Base-by-base conservation (phyloP, 2,888 invertebrate species). In the Dynastes grantii region DNA sequence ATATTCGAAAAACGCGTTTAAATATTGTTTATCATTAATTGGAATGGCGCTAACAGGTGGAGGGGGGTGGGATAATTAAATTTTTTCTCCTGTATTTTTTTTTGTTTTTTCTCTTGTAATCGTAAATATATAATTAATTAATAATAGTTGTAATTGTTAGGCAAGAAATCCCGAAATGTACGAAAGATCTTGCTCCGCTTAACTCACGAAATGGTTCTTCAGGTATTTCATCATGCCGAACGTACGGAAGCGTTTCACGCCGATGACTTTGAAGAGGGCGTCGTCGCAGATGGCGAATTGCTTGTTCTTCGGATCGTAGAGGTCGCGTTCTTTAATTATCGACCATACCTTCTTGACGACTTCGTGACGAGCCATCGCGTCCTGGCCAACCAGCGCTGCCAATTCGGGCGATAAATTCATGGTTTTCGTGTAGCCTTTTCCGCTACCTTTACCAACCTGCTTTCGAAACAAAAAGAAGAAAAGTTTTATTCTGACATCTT, bases 201-300 rank as follows among this genome's bases (percentile, higher is more conserved):
- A 93, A 85, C 92, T 92, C 86, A 92, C 90, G 89, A 98, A 97
- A 90, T 98, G 98, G 81, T 94, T 93, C 89, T 97, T 97, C 84
- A 98, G 92, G 89, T 96, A 96, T 89, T 98, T 98, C 95, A 98
- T 96, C 98, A 98, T 98, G 81, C 97, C 98, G 86, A 98, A 98
- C 77, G 96, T 96, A 84, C 96, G 94, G 92, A 98, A 97, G 85
- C 97, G 93, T 88, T 97, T 97, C 1, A 95, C 94, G 55, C 97
- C 97, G 88, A 98, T 96, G 55, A 98, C 95, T 89, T 95, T 96
- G 88, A 94, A 90, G 58, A 98, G 90, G 76, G 97, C 95, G 76
- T 96, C 96, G 87, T 98, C 97, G 89, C 98, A 98, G 85, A 98
- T 95, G 83, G 98, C 97, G 86, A 93, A 98, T 89, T 97, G 97